These are phyloP conservation scores for Spondyliosoma cantharus DNA, from an alignment of 2,797 vertebrate genomes.

Conservation along the genomic window DNA sequence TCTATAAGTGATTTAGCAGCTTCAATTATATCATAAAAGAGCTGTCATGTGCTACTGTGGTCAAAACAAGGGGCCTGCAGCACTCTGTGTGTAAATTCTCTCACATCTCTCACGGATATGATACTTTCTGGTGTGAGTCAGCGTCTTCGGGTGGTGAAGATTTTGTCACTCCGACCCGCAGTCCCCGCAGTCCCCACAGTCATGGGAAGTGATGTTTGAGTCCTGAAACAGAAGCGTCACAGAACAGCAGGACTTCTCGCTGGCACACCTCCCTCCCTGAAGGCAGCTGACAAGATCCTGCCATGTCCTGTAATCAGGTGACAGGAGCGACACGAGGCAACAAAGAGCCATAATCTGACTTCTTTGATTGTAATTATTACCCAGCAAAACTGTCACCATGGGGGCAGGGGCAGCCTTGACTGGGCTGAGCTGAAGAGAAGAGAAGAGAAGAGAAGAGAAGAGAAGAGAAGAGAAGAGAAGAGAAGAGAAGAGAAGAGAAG, in stretches of 20 bases:
- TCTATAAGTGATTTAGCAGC: neutral
- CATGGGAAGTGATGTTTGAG: slow-evolving; percentile 24
- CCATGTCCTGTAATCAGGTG: slow-evolving; percentile 59
- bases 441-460: neutral
- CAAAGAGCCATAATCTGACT: slow-evolving; percentile 55
- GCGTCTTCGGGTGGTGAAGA: slow-evolving; percentile 24
- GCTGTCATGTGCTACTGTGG: neutral
- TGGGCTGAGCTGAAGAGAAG: neutral
- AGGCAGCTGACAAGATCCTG: slow-evolving; percentile 34
- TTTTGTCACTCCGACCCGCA: slow-evolving; percentile 54
- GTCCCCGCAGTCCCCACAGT: neutral
- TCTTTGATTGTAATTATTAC: slow-evolving; percentile 36
- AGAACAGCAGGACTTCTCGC: slow-evolving; percentile 38
- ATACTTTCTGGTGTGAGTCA: slow-evolving; percentile 39
- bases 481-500: slow-evolving; percentile 2
- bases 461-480: too few species aligned
- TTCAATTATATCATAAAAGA: neutral
- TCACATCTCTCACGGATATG: neutral
- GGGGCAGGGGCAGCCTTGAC: neutral
- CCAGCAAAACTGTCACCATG: slow-evolving; percentile 6
- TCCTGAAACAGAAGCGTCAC: slow-evolving; percentile 40
- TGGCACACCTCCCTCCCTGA: neutral
- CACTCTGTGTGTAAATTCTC: slow-evolving; percentile 17
- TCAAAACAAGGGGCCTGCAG: neutral
- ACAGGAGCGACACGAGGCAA: slow-evolving; percentile 34